A percentile compares a stretch with the other conserved stretches of the same genome.
Conservation (phyloP, 2,888 invertebrate genomes). For the Diarsia brunnea region DNA sequence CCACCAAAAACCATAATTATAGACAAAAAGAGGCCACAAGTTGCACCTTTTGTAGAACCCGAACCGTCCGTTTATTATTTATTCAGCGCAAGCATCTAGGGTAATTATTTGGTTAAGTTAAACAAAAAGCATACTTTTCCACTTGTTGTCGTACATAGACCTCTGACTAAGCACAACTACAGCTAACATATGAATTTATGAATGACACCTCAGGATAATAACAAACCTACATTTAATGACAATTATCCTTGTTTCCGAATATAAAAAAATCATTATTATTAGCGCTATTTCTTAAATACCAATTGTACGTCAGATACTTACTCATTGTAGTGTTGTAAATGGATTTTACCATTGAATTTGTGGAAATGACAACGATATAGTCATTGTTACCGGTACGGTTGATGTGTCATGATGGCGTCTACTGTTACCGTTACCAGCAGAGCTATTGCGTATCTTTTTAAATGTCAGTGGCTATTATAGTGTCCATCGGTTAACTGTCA, state of each 20-base stretch:
- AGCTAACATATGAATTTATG: constrained; percentile 22
- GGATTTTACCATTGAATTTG: constrained; percentile 58
- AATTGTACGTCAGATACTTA: constrained; percentile 28
- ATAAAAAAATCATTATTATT: constrained; percentile 24
- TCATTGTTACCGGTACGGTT: constrained; percentile 61
- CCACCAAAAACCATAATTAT: background rate
- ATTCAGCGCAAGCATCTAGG: constrained; percentile 10
- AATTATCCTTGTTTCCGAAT: constrained; percentile 33
- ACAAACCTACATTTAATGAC: constrained; percentile 10
- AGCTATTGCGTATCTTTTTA: too few relatives aligned
- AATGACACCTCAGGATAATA: constrained; percentile 15
- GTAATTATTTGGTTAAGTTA: constrained; percentile 37
- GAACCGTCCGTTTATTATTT: constrained; percentile 26
- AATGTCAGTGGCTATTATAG: too few relatives aligned
- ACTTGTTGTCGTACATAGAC: constrained; percentile 12
- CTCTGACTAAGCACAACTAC: constrained; percentile 21
- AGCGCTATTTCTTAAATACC: constrained; percentile 29
- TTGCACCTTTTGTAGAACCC: background rate
- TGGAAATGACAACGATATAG: constrained; percentile 52
- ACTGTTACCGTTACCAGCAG: constrained; percentile 56
- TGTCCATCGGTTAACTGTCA: too few relatives aligned
- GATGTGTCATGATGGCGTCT: constrained; percentile 57
- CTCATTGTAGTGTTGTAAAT: constrained; percentile 46
- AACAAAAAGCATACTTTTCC: constrained; percentile 6
- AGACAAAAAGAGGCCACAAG: background rate